Evolutionary conservation across 2,113 vertebrate genomes (phyloP).

Genomic region (Phalacrocorax aristotelis): DNA sequence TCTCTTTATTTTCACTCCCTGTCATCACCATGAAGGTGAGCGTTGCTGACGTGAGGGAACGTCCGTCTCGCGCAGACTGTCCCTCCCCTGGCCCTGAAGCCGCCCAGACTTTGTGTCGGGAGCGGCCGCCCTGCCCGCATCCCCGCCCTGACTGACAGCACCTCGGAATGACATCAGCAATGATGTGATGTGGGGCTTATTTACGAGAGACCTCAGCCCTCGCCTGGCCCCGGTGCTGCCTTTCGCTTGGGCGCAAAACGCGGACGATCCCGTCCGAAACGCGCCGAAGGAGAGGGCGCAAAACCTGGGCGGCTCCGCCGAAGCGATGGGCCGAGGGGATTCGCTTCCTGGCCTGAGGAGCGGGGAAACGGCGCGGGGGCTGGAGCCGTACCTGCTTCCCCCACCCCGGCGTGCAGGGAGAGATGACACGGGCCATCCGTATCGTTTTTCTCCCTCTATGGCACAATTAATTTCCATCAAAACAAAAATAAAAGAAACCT

Average conservation of each 20-base stretch:
- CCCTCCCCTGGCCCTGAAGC: background rate
- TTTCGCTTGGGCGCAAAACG: background rate
- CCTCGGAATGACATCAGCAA: background rate
- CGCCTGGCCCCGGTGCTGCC: accelerated
- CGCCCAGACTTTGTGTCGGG: accelerated
- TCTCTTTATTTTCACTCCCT: background rate
- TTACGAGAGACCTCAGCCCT: background rate
- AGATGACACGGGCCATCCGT: accelerated
- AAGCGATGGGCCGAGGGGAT: background rate
- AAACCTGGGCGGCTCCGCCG: accelerated
- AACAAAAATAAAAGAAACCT: background rate
- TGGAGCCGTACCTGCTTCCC: background rate
- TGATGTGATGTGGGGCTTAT: background rate
- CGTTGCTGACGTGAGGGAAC: slow-evolving; percentile 29
- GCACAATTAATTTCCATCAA: background rate
- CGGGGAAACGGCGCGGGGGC: background rate
- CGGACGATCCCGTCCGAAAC: background rate
- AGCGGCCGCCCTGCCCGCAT: background rate
- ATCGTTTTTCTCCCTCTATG: background rate
- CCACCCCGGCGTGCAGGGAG: background rate
- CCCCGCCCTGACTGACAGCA: background rate
- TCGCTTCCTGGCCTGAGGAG: background rate
- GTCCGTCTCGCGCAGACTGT: background rate
- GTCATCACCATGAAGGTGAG: background rate
- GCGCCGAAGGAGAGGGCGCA: accelerated